phyloP scores from a whole-genome alignment of 2,113 vertebrate genomes.

The Fulica atra region DNA sequence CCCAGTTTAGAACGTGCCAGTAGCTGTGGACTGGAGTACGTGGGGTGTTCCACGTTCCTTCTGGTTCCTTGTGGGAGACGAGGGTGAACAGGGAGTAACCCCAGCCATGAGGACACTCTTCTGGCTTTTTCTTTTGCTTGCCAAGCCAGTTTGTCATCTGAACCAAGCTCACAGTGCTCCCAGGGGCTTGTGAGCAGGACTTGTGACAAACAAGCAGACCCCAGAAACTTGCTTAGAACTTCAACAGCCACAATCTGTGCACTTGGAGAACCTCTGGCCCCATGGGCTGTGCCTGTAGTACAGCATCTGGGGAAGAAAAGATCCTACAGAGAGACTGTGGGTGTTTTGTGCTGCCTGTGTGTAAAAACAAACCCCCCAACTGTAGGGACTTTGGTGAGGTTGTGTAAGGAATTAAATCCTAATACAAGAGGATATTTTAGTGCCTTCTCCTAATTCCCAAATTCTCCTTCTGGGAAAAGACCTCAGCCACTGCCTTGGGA shows the following conservation, averaged over 20 bases:
- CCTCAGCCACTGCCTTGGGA: background rate
- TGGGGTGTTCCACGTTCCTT: background rate
- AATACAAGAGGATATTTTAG: background rate
- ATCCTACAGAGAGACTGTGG: background rate
- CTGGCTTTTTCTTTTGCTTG: background rate
- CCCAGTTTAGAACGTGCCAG: background rate
- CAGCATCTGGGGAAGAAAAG: background rate
- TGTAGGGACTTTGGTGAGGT: background rate
- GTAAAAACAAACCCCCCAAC: background rate
- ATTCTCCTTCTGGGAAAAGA: background rate
- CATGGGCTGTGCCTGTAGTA: background rate
- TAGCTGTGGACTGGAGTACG: background rate
- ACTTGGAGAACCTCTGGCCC: background rate
- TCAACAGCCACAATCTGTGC: background rate
- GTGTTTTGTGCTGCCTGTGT: fast-evolving
- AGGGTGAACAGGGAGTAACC: background rate
- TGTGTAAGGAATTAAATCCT: background rate
- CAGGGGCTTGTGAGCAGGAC: background rate
- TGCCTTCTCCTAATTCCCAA: background rate
- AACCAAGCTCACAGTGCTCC: background rate
- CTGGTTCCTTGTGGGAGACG: background rate
- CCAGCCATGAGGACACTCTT: background rate
- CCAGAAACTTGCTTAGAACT: background rate
- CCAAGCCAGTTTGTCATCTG: background rate
- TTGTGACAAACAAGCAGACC: background rate